A percentile compares a stretch with the other conserved stretches of the same genome.
Evolutionary conservation across 2,113 vertebrate genomes (phyloP).

Genomic region (Poeciliopsis prolifica): DNA sequence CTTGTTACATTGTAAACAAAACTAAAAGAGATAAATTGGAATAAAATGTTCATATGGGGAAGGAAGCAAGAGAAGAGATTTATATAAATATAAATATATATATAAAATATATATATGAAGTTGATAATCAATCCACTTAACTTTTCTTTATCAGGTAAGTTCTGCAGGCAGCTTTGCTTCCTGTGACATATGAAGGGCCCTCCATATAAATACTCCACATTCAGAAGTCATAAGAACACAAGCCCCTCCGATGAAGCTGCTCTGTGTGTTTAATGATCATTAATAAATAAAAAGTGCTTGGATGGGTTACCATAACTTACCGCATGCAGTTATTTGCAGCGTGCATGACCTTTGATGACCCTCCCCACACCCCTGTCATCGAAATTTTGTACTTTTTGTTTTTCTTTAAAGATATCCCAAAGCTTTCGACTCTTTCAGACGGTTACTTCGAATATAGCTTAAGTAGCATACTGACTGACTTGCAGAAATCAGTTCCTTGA

Average conservation of each 20-base stretch:
- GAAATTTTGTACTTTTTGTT: slow-evolving; percentile 67
- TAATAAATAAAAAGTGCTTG: slow-evolving; percentile 99
- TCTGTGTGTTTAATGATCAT: slow-evolving; percentile 99
- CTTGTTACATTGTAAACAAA: slow-evolving; percentile 99
- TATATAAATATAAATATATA: slow-evolving; percentile 75
- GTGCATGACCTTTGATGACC: slow-evolving; percentile 98
- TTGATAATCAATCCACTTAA: slow-evolving; percentile 98
- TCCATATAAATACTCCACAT: slow-evolving; percentile 97
- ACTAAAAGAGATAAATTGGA: slow-evolving; percentile 84
- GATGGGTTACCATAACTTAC: slow-evolving; percentile 99
- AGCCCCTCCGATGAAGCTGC: slow-evolving; percentile 96
- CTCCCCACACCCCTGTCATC: slow-evolving; percentile 87
- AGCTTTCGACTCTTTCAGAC: slow-evolving; percentile 86
- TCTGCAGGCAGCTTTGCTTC: slow-evolving; percentile 89
- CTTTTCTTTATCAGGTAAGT: slow-evolving; percentile 93
- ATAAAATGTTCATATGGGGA: slow-evolving; percentile 76
- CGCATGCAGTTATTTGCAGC: slow-evolving; percentile 99
- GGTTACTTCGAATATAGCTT: slow-evolving; percentile 71
- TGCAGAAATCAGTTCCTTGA: slow-evolving; percentile 37
- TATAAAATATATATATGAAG: slow-evolving; percentile 77
- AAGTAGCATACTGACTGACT: slow-evolving; percentile 43
- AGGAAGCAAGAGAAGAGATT: slow-evolving; percentile 88
- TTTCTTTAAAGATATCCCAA: slow-evolving; percentile 79
- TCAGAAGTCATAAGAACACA: slow-evolving; percentile 92
- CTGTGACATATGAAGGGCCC: slow-evolving; percentile 93